Base-by-base conservation (phyloP, 2,797 vertebrate genomes). In the Pseudochromis fuscus region DNA sequence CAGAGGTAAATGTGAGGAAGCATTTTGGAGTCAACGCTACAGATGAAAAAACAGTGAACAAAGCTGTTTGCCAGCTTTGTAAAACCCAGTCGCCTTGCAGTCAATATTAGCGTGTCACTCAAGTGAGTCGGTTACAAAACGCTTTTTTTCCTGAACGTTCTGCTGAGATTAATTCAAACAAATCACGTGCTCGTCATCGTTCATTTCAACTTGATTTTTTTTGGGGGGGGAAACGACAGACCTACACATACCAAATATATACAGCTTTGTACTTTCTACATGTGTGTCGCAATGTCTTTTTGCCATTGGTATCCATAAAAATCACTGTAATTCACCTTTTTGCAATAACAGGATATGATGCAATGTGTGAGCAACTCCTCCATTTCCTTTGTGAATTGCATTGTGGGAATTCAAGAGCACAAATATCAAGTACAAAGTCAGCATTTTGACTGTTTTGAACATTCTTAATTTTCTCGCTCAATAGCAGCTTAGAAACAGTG, bases 361-460 rank as follows among this genome's bases (percentile, higher is more conserved):
- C 56, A 85, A 82, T 33, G 23, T 57, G 51, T 49, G 35, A 73
- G 75, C 60, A 82, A 82, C 33, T 23, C 57, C 37, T 42, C 31
- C 21, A 11, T 72, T 67, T 67, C 67, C 30, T 81, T 71, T 71
- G 57, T 70, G 60, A 44, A 45, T 25, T 70, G 57, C n/a, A 60
- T 33, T 60, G 52, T 59, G 28, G 45, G 23, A 74, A 60, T 12
- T 37, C 5, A 66, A 67, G 15, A 35, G 19, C 10, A 7, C 2
- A 59, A 60, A 57, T 49, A 63, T 46, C 3, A 45, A 66, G n/a
- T 1, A 8, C 24, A 40, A 49, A 38, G 28, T 38, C 31, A 42
- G 24, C 21, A 33, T 49, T 8, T 35, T 5, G 24, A 59, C 42
- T 40, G 24, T 44, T 52, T 27, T 48, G 0, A 51, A 27, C 30